Base-by-base conservation (phyloP, 1,140 invertebrate species). In the Spodoptera frugiperda region DNA sequence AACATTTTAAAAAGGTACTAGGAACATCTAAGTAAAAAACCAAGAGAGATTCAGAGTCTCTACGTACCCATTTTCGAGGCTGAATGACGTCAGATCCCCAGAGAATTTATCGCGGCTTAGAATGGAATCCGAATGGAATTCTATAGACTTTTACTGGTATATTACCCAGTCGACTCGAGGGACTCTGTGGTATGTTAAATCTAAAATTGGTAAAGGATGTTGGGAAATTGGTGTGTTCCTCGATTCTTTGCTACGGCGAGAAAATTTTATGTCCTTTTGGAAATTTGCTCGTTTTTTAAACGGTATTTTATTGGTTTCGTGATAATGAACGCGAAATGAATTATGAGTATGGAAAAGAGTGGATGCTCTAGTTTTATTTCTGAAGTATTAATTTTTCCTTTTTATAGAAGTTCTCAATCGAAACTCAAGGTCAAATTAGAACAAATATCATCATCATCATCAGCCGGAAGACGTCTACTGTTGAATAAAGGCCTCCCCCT, bases 71-170 rank as follows among this genome's bases (percentile, higher is more conserved):
- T 61, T 61, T 73, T 51, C 44, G 44, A 49, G 44, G 46, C 14
- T 59, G 71, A 61, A 21, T 55, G 55, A 73, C 71, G 55, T 61
- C 55, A 57, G 5, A 15, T 9, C 53, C 12, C 46, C 17, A 14
- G 71, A 55, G 71, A 61, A 61, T 48, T 39, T 19, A 25, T 33
- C 39, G 19, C 46, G 71, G 39, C 55, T 73, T 61, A 61, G 55
- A 73, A 17, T 17, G 51, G 53, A 71, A 71, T 71, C 68, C 51
- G 33, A 67, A 71, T 73, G 71, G 54, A 73, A 73, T 73, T 44
- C n/a, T 61, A 73, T 61, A 73, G 71, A 61, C 19, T 67, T 67
- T 67, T 67, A 67, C 63, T 73, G 51, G 39, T 61, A 49, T 73
- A 73, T 73, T 73, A 61, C 48, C 54, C 21, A 19, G 17, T 6